A percentile compares a stretch with the other conserved stretches of the same genome.
phyloP scores from a whole-genome alignment of 2,797 vertebrate species.

The Urophycis tenuis region DNA sequence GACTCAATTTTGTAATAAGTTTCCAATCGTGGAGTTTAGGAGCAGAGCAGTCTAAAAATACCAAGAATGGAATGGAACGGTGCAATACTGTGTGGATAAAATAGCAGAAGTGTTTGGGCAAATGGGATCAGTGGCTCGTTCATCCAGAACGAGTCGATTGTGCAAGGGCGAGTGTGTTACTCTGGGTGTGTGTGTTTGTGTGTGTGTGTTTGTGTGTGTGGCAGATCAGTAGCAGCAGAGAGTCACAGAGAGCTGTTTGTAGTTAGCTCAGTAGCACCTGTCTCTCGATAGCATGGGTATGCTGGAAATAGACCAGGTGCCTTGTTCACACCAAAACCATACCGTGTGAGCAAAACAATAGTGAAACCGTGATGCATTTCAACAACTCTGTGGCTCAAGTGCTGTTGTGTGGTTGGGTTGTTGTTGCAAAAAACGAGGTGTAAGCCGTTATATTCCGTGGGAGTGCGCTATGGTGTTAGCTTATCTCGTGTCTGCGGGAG shows the following conservation, averaged over 20 bases:
- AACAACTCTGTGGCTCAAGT: not conserved
- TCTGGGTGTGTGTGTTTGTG: conserved; percentile 15
- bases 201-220: conserved; percentile 14
- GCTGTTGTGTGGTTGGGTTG: not conserved
- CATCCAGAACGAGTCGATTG: conserved; percentile 24
- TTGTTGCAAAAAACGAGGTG: not conserved
- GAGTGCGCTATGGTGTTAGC: not conserved
- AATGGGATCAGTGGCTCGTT: conserved; percentile 41
- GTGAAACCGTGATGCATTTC: not conserved
- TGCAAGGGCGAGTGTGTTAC: too few species aligned
- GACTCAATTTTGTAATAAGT: not conserved
- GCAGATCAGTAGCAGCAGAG: conserved; percentile 25
- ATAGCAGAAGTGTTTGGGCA: conserved; percentile 43
- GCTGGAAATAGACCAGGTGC: not conserved
- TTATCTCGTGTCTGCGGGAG: not conserved
- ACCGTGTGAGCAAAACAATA: not conserved
- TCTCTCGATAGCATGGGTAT: not conserved
- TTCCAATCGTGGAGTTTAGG: not conserved
- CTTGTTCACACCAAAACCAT: conserved; percentile 10
- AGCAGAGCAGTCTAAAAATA: conserved; percentile 4
- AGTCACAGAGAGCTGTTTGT: conserved; percentile 15
- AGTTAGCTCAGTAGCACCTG: conserved; percentile 8
- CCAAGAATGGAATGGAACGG: not conserved
- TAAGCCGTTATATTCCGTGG: not conserved
- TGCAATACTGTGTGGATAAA: conserved; percentile 50